A percentile compares a stretch with the other conserved stretches of the same genome.
Evolutionary conservation across 2,888 invertebrate species (phyloP).

Genomic region (Rotaria magnacalcarata): DNA sequence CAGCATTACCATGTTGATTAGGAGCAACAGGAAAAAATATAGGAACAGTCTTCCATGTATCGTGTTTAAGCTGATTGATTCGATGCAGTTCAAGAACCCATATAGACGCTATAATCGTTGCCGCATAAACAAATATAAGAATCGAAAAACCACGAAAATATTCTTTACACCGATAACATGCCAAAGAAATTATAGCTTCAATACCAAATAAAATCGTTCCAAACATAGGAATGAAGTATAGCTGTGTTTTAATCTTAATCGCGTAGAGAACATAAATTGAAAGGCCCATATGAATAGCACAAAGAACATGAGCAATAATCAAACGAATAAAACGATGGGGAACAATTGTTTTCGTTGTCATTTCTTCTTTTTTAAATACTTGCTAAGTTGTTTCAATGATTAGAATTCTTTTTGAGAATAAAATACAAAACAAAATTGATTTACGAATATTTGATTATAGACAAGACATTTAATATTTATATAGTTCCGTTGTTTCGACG

Average conservation of each 20-base stretch:
- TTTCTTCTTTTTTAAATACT: neutral
- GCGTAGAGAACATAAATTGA: conserved; percentile 40
- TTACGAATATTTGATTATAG: neutral
- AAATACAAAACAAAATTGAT: neutral
- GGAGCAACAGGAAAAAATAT: neutral
- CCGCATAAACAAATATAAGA: conserved; percentile 40
- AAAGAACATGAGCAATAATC: conserved; percentile 36
- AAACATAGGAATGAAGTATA: conserved; percentile 43
- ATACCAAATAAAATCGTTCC: conserved; percentile 36
- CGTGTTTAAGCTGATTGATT: conserved; percentile 34
- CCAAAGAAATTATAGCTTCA: conserved; percentile 32
- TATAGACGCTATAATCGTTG: conserved; percentile 39
- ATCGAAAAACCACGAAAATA: conserved; percentile 41
- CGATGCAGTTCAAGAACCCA: conserved; percentile 43
- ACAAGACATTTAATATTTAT: neutral
- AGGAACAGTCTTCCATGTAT: neutral
- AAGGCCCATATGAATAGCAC: conserved; percentile 40
- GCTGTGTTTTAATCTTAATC: conserved; percentile 31
- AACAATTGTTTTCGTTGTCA: neutral
- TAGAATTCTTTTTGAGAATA: too few relatives aligned
- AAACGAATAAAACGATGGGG: conserved; percentile 36
- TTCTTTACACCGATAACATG: conserved; percentile 38
- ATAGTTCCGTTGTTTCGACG: neutral
- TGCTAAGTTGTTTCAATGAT: too few relatives aligned
- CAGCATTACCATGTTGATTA: neutral